Conservation (phyloP, 2,888 invertebrate species). For the Mesoligia furuncula region DNA sequence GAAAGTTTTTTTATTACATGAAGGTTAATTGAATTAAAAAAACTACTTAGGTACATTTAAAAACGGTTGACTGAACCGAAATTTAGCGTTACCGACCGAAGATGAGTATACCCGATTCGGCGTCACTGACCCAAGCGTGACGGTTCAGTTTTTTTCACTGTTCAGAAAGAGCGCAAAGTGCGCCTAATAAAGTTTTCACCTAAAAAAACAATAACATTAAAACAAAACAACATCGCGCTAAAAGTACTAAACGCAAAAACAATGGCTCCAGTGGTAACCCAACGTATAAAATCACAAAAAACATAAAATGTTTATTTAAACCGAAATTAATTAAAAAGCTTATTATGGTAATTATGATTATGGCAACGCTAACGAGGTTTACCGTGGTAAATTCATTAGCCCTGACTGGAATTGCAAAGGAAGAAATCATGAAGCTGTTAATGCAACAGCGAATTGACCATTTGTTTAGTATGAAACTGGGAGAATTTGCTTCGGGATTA, state of each 20-base stretch:
- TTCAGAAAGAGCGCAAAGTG: not conserved
- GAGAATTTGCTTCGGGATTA: slow-evolving; percentile 15
- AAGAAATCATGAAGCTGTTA: slow-evolving; percentile 54
- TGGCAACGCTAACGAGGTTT: slow-evolving; percentile 52
- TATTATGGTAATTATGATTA: slow-evolving; percentile 65
- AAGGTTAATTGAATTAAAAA: not conserved
- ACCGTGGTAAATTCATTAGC: slow-evolving; percentile 57
- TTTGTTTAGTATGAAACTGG: slow-evolving; percentile 34
- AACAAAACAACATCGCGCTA: not conserved
- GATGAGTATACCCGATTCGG: not conserved
- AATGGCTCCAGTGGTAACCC: slow-evolving; percentile 11
- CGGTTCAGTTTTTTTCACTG: too few relatives aligned
- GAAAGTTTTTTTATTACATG: not conserved
- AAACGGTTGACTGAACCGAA: not conserved
- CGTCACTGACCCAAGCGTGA: too few relatives aligned
- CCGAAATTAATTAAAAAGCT: slow-evolving; percentile 65
- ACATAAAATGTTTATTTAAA: slow-evolving; percentile 60
- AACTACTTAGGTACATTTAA: not conserved
- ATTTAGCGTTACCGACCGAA: too few relatives aligned
- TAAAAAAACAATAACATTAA: not conserved
- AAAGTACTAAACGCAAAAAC: slow-evolving; percentile 21
- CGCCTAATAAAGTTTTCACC: not conserved
- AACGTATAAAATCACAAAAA: slow-evolving; percentile 28
- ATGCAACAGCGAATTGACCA: slow-evolving; percentile 32
- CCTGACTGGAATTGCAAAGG: slow-evolving; percentile 48